Conservation (phyloP, 2,113 vertebrate genomes). For the Sylvietta virens region DNA sequence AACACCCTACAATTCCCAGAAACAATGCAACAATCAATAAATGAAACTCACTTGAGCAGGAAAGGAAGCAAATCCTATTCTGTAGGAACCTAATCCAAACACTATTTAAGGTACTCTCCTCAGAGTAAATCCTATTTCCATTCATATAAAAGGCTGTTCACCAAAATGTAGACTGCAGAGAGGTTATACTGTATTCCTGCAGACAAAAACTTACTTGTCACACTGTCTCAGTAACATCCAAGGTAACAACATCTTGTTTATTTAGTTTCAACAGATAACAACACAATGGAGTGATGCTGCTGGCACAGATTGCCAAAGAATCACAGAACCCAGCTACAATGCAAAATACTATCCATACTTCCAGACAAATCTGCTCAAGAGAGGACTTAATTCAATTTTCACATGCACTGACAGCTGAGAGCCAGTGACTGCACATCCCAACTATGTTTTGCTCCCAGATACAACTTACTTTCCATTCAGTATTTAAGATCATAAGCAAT, state of each 20-base stretch:
- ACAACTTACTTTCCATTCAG: neutral
- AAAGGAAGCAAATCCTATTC: neutral
- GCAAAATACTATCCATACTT: neutral
- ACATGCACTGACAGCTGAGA: neutral
- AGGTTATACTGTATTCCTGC: neutral
- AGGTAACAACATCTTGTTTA: neutral
- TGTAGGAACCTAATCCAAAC: neutral
- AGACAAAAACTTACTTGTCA: neutral
- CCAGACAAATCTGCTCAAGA: neutral
- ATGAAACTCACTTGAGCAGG: neutral
- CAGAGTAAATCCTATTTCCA: neutral
- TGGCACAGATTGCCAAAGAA: neutral
- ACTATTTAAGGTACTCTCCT: neutral
- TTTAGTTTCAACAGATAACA: neutral
- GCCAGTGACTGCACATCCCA: neutral
- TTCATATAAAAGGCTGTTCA: neutral
- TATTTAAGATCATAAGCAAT: neutral
- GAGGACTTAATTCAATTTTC: neutral
- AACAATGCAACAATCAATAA: neutral
- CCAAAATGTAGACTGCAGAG: neutral
- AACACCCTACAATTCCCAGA: constrained; percentile 80
- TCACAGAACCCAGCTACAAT: neutral
- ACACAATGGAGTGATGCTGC: neutral
- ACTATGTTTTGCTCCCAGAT: neutral
- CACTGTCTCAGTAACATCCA: neutral